Conservation (phyloP, 2,888 invertebrate species). For the Pycnomerus fuliginosus region DNA sequence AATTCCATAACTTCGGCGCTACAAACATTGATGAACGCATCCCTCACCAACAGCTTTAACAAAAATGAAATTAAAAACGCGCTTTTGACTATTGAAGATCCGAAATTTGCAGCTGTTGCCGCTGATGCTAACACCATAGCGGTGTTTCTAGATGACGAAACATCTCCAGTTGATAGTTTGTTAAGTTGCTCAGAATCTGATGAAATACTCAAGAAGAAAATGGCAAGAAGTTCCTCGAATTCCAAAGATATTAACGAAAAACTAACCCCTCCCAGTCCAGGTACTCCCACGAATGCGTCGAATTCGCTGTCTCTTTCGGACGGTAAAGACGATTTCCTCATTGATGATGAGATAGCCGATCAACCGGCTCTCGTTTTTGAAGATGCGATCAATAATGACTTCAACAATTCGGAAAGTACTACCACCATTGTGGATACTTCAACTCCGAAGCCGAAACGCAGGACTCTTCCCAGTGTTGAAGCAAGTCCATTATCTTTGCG, state of each 20-base stretch:
- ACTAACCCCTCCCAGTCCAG: constrained; percentile 58
- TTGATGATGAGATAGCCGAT: constrained; percentile 89
- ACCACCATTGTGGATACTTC: constrained; percentile 43
- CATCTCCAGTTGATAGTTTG: constrained; percentile 79
- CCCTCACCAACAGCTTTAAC: constrained; percentile 26
- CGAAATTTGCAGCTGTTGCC: constrained; percentile 72
- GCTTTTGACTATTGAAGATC: constrained; percentile 68
- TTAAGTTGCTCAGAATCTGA: constrained; percentile 65
- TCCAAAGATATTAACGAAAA: constrained; percentile 55
- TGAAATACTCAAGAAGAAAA: constrained; percentile 50
- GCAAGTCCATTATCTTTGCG: constrained; percentile 45
- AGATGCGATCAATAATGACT: constrained; percentile 55
- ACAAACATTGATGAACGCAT: constrained; percentile 37
- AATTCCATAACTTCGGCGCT: constrained; percentile 32
- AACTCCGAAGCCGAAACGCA: constrained; percentile 46
- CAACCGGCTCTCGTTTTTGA: constrained; percentile 82
- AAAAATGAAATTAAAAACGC: constrained; percentile 52
- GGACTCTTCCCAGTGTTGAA: constrained; percentile 46
- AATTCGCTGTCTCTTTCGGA: constrained; percentile 80
- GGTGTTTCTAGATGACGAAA: constrained; percentile 76
- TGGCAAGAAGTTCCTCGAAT: constrained; percentile 51
- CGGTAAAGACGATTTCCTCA: constrained; percentile 78
- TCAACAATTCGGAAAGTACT: constrained; percentile 33
- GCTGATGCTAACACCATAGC: constrained; percentile 69
- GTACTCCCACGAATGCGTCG: constrained; percentile 75